Conservation (phyloP, 2,888 invertebrate species). For the Phyllotreta striolata region DNA sequence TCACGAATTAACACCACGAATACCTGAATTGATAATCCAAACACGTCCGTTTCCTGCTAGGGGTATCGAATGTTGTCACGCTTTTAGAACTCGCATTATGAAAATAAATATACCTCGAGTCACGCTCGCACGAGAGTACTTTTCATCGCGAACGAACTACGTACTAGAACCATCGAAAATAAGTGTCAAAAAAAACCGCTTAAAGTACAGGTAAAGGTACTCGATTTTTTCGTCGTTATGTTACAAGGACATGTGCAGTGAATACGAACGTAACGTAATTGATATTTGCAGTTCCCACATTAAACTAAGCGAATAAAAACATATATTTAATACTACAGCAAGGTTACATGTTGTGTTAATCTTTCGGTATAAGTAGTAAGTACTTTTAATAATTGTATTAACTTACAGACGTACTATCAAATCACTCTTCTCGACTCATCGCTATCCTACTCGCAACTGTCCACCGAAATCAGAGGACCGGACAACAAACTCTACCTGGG, state of each 20-base stretch:
- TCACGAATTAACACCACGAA: slow-evolving; percentile 16
- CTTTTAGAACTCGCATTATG: slow-evolving; percentile 19
- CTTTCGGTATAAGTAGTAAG: background rate
- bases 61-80: slow-evolving; percentile 37
- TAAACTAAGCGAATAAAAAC: slow-evolving; percentile 13
- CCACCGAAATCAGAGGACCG: slow-evolving; percentile 57
- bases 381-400: background rate
- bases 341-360: slow-evolving; percentile 2
- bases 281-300: slow-evolving; percentile 14
- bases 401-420: slow-evolving; percentile 77
- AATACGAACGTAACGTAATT: slow-evolving; percentile 1
- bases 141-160: background rate
- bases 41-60: slow-evolving; percentile 40
- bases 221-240: slow-evolving; percentile 3
- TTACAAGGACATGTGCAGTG: slow-evolving; percentile 8
- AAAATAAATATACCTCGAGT: slow-evolving; percentile 14
- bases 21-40: slow-evolving; percentile 34
- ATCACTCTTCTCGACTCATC: slow-evolving; percentile 72
- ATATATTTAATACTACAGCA: background rate
- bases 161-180: background rate
- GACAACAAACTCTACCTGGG: slow-evolving; percentile 59
- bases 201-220: background rate
- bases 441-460: slow-evolving; percentile 55
- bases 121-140: background rate
- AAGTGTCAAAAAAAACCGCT: background rate